Conservation (phyloP, 2,888 invertebrate genomes). For the Leptothorax acervorum region DNA sequence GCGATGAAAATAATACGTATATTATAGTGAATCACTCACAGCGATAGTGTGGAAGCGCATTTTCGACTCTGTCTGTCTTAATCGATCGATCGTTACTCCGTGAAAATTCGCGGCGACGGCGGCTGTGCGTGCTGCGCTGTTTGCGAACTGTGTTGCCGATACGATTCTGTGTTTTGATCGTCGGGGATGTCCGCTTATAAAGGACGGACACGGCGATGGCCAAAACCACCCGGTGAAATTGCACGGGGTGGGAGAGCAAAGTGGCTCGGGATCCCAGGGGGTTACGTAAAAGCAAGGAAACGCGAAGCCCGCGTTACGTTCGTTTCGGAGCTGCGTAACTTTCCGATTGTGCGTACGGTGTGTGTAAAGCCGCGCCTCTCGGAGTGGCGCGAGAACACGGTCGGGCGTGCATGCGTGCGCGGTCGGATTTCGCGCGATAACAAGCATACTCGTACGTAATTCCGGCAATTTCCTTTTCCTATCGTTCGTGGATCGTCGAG, state of each 20-base stretch:
- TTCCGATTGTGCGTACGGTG: slow-evolving; percentile 26
- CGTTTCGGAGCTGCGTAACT: slow-evolving; percentile 65
- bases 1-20: neutral
- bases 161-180: slow-evolving; percentile 81
- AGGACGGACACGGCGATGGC: slow-evolving; percentile 78
- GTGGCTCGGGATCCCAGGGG: slow-evolving; percentile 66
- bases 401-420: slow-evolving; percentile 1
- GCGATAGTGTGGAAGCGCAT: slow-evolving; percentile 80
- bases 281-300: slow-evolving; percentile 83
- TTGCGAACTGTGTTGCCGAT: slow-evolving; percentile 67
- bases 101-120: slow-evolving; percentile 23
- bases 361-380: neutral
- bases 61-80: slow-evolving; percentile 62
- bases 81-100: slow-evolving; percentile 7
- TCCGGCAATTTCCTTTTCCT: neutral
- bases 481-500: neutral
- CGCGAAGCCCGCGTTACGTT: slow-evolving; percentile 77
- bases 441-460: neutral
- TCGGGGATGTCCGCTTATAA: slow-evolving; percentile 84
- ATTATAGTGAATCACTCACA: slow-evolving; percentile 78
- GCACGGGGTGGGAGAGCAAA: slow-evolving; percentile 75
- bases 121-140: slow-evolving; percentile 15
- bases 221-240: slow-evolving; percentile 82
- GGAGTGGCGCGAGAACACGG: neutral
- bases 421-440: slow-evolving; percentile 12